A percentile compares a stretch with the other conserved stretches of the same genome.
Evolutionary conservation across 2,888 invertebrate genomes (phyloP).

Genomic region (Chymomyza amoena): DNA sequence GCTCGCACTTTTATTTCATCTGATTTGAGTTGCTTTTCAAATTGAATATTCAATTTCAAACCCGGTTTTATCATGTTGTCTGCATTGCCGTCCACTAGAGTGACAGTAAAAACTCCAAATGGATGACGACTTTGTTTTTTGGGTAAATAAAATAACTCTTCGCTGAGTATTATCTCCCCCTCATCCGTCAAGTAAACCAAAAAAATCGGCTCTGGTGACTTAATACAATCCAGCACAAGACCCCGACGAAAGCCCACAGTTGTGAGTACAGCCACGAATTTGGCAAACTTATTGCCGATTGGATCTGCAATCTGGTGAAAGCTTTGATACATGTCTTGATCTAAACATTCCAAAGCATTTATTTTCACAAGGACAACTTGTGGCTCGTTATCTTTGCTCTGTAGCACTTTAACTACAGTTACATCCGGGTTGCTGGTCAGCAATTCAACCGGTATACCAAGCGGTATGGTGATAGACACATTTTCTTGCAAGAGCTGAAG

Average conservation of each 20-base stretch:
- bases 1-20: slow-evolving; percentile 22
- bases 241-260: slow-evolving; percentile 46
- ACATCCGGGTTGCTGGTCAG: slow-evolving; percentile 28
- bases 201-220: slow-evolving; percentile 12
- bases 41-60: slow-evolving; percentile 25
- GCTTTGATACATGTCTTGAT: slow-evolving; percentile 26
- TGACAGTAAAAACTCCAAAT: slow-evolving; percentile 33
- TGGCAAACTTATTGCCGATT: slow-evolving; percentile 4
- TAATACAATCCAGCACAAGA: slow-evolving; percentile 37
- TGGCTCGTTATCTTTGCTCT: slow-evolving; percentile 13
- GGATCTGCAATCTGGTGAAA: neutral
- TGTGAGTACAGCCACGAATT: slow-evolving; percentile 38
- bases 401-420: slow-evolving; percentile 21
- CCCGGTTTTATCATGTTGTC: neutral
- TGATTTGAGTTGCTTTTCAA: slow-evolving; percentile 5
- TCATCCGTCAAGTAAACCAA: slow-evolving; percentile 57
- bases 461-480: slow-evolving; percentile 12
- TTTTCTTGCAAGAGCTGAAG: too few species aligned
- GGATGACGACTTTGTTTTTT: slow-evolving; percentile 20
- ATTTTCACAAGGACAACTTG: slow-evolving; percentile 39
- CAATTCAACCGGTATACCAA: slow-evolving; percentile 38
- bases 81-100: neutral
- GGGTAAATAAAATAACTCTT: slow-evolving; percentile 45
- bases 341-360: slow-evolving; percentile 20
- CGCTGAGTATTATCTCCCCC: slow-evolving; percentile 38